These are phyloP conservation scores for Aurelia sp. DNA, from an alignment of 30 jellyfish, hydroid and myxozoan species.

Conservation along the genomic window DNA sequence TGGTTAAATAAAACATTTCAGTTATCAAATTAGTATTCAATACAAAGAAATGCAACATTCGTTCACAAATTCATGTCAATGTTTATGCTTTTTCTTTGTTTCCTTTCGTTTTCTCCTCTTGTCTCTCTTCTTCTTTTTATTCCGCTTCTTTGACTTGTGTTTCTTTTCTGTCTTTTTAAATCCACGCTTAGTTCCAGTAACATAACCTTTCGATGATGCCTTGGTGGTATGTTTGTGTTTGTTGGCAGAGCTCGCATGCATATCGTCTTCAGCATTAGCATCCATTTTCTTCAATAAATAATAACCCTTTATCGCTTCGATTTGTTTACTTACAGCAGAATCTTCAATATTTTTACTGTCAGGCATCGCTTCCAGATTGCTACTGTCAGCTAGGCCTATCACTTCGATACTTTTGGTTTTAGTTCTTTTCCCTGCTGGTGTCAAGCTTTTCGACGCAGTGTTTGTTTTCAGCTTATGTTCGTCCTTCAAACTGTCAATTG, in stretches of 20 bases:
- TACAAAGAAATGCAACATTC: no score
- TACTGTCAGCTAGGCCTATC: no score
- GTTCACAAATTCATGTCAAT: no score
- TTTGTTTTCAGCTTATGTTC: slow-evolving; percentile 39
- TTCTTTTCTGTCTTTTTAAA: slow-evolving; percentile 2
- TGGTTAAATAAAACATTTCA: no score
- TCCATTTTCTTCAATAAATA: slow-evolving; percentile 27
- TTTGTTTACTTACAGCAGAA: background rate
- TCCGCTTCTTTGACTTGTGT: background rate
- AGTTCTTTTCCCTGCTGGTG: slow-evolving; percentile 12
- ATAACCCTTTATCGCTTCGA: slow-evolving; percentile 7
- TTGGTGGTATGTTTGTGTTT: background rate
- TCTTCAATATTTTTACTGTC: no score
- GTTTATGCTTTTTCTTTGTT: background rate
- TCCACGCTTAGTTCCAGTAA: slow-evolving; percentile 46
- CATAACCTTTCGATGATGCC: slow-evolving; percentile 35
- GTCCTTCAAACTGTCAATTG: slow-evolving; percentile 28
- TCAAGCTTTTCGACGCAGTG: slow-evolving; percentile 60
- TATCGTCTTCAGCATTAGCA: background rate
- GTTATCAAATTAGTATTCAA: no score
- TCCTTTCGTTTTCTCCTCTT: background rate
- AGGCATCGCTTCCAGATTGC: no score
- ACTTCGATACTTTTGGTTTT: background rate
- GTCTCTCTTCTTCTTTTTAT: slow-evolving; percentile 10
- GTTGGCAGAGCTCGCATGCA: background rate